Evolutionary conservation across 2,113 vertebrate genomes (phyloP), one percentile per base, ranked within the genome.

Genomic region (Amphilophus citrinellus): DNA sequence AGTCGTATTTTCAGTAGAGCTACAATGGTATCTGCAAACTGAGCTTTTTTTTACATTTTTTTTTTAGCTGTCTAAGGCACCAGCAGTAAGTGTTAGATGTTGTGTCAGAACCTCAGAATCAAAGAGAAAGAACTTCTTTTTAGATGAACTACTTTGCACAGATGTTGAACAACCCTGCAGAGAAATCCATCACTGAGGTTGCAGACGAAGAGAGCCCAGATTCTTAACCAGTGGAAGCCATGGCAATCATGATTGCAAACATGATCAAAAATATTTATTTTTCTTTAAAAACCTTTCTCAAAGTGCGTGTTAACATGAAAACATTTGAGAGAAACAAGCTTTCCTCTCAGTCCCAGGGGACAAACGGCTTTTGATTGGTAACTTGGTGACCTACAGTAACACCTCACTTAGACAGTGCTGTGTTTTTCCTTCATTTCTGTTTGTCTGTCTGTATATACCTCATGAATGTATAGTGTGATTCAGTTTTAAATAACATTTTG

Each of bases 101-200:
- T 61, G 56, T 84, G 83, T 88, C 76, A 83, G 68, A 61, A 50
- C 63, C 50, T 76, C 37, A 50, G 80, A 87, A 80, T 91, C 73
- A 91, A 85, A 87, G 50, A 27, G 24, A 30, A 79, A n/a, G 58
- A 37, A 24, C 24, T 61, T 82, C 50, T 66, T 82, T 87, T 63
- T 62, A 79, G 63, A 76, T 18, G 0, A 79, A 79, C 76, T 83
- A n/a, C 78, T 79, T 85, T 60, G 10, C 60, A 63, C 50, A 62
- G 59, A 87, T 60, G 37, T 87, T 84, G n/a, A 58, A 65, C 61
- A 76, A 59, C 78, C 61, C 53, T 14, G 66, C 10, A 61, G 22
- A 44, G 65, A 75, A 76, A 84, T 65, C 78, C 57, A 84, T 27
- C 27, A 24, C 68, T 32, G 18, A n/a, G 3, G 47, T 17, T 39